These are phyloP conservation scores for Acromyrmex echinatior DNA, from an alignment of 1,140 invertebrate species.

Conservation along the genomic window DNA sequence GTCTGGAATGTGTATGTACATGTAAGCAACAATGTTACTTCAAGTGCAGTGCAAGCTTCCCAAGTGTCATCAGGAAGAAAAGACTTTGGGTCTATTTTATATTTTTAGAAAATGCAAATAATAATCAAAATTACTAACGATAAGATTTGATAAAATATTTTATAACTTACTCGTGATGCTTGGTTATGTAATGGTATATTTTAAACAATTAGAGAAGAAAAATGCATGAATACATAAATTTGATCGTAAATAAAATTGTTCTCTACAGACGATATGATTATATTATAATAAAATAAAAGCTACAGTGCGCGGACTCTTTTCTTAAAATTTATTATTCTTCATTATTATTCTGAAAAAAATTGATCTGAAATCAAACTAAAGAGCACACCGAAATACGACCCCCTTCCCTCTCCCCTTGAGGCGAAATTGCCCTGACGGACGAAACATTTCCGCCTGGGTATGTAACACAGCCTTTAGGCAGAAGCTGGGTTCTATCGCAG, in stretches of 20 bases:
- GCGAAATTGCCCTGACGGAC: conserved; percentile 75
- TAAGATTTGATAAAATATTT: not conserved
- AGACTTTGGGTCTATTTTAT: not conserved
- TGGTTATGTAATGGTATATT: not conserved
- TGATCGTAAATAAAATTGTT: not conserved
- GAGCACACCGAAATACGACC: conserved; percentile 69
- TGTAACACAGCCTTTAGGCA: conserved; percentile 83
- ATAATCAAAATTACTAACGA: not conserved
- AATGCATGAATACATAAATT: not conserved
- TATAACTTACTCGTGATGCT: not conserved
- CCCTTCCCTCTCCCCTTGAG: conserved; percentile 38
- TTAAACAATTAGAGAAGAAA: not conserved
- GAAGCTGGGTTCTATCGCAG: conserved; percentile 85
- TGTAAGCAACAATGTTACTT: conserved; percentile 68
- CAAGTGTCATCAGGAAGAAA: not conserved
- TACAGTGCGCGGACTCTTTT: not conserved
- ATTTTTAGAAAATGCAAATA: not conserved
- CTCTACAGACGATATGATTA: not conserved
- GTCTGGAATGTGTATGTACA: conserved; percentile 77
- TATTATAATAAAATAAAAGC: not conserved
- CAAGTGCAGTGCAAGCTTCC: conserved; percentile 55
- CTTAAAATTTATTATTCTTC: not conserved
- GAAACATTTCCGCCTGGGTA: conserved; percentile 78
- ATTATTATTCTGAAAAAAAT: conserved; percentile 52
- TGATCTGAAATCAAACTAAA: conserved; percentile 41